phyloP scores from a whole-genome alignment of 2,888 invertebrate genomes.

The Actias luna region DNA sequence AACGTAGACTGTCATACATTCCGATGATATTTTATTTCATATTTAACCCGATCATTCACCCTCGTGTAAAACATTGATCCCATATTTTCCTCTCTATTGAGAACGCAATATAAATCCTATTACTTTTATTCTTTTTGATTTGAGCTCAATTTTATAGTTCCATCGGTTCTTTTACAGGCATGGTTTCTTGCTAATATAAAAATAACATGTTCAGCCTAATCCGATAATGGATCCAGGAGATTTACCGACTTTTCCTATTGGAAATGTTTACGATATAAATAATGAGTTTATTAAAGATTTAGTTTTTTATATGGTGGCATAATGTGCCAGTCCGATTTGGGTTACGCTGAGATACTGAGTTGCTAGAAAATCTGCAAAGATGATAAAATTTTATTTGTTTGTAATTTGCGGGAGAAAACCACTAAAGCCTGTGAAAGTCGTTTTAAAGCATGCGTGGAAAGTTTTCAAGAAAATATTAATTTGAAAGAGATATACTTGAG shows the following conservation, averaged over 20 bases:
- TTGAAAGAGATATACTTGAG: too few relatives aligned
- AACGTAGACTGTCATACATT: conserved; percentile 6
- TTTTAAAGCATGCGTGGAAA: too few relatives aligned
- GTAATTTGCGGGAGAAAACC: background rate
- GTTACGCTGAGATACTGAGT: background rate
- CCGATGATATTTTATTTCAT: background rate
- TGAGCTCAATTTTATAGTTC: conserved; percentile 7
- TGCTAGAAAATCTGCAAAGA: background rate
- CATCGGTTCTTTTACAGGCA: background rate
- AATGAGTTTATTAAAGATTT: background rate
- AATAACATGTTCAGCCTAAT: background rate
- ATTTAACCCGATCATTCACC: background rate
- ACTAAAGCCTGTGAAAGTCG: too few relatives aligned
- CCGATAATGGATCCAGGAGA: background rate
- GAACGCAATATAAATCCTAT: background rate
- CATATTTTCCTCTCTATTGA: conserved; percentile 2
- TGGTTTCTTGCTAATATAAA: background rate
- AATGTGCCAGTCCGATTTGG: background rate
- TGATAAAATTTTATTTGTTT: background rate
- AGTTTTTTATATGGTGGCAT: background rate
- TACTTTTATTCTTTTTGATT: conserved; percentile 9
- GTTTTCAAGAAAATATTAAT: too few relatives aligned
- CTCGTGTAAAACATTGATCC: background rate
- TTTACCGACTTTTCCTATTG: background rate
- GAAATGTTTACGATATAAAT: conserved; percentile 3